Evolutionary conservation across 2,888 invertebrate genomes (phyloP), one percentile per base, ranked within the genome.

Genomic region (Catocala fraxini): DNA sequence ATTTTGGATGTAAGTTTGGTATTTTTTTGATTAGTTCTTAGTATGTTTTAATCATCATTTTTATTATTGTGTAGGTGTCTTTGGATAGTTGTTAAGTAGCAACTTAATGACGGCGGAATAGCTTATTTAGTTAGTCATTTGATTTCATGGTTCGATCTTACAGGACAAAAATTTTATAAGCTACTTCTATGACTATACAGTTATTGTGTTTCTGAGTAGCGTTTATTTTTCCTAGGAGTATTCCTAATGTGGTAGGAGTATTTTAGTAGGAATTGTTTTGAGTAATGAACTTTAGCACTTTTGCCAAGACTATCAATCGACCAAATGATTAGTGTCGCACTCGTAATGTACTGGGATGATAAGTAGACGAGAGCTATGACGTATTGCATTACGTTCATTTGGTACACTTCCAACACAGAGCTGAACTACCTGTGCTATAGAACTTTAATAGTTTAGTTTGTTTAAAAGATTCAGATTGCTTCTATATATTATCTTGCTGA

Each of bases 301-400:
- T 45, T 59, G 54, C 60, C 55, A 60, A 60, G 51, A 51, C n/a
- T 41, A 51, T 55, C 45, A 55, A 39, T 60, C 45, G 45, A 3
- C 11, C 39, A 11, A 43, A 41, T 55, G 51, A 60, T 55, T 55
- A 51, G 34, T 48, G 59, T 54, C 48, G 10, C 34, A 15, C 11
- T 15, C 9, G 25, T 15, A 34, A 51, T 41, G 41, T 48, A 35
- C 43, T 51, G 34, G 49, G 41, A 55, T 55, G 39, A 51, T 49
- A 12, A 34, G 33, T 59, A 11, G 12, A 42, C 9, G n/a, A 12
- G 12, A 12, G 12, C 43, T 11, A 12, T 13, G 46, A 46, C 13
- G 12, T 43, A 11, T 12, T 43, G 43, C 11, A 39, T 39, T 39
- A 39, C 35, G 0, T 4, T 25, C 15, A 15, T 33, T 41, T 56